Evolutionary conservation across 2,113 vertebrate genomes (phyloP), one percentile per base, ranked within the genome.

Genomic region (Protobothrops flavoviridis): DNA sequence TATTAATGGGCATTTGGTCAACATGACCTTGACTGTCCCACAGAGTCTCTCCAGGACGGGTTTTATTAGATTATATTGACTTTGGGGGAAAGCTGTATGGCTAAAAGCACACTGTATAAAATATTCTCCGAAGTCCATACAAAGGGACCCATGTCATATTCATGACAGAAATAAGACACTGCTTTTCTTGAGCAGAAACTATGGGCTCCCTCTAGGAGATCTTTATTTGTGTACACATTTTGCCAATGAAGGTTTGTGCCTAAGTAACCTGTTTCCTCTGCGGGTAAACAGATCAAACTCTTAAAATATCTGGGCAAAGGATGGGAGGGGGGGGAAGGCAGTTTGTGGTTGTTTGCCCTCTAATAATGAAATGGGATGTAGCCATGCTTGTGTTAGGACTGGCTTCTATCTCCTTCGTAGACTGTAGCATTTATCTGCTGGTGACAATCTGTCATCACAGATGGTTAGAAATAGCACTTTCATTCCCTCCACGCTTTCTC

Each of bases 11-110:
- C 92, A 93, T 4, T 13, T 26, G 86, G 93, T 88, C 93, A 94
- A 94, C 9, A 52, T 92, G 93, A 91, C 93, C 93, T 96, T 6
- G 94, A 52, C 81, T 29, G 69, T 90, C 89, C 89, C 92, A 93
- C 64, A 85, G 33, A 64, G 11, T 20, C 91, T 93, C 85, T 81
- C 81, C 92, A 94, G 0, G 0, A 85, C 50, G 74, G 10, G 4
- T 96, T 94, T 88, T 93, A 85, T 52, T 91, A 26, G 55, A 87
- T 88, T 94, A 45, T 23, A n/a, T 55, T 93, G 87, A 93, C 4
- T 52, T 56, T 89, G 94, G 33, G n/a, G 87, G 92, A 90, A 96
- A 92, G 23, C 43, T 88, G 26, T 33, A 50, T 74, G 17, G 57
- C 81, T 86, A 93, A 94, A 26, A 17, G 0, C 69, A 53, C 2